phyloP scores from a whole-genome alignment of 64 coral and sea anemone genomes.

The Montipora sp. region DNA sequence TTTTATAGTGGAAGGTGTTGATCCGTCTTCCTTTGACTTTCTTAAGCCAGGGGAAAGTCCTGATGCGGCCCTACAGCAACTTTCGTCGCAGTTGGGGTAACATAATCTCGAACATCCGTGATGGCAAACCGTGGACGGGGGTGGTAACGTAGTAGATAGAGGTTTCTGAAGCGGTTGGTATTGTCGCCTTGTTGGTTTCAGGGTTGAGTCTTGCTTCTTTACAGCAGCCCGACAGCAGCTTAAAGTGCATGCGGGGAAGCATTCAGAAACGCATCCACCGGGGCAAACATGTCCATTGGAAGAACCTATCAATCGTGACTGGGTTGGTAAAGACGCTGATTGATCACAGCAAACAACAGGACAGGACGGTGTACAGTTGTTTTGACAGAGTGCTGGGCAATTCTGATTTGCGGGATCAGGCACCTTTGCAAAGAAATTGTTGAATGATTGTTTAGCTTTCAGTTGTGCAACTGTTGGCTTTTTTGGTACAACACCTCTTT shows the following conservation, averaged over 20 bases:
- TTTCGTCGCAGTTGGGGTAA: constrained; percentile 55
- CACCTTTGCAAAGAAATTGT: constrained; percentile 25
- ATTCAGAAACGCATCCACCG: constrained; percentile 55
- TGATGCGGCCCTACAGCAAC: constrained; percentile 34
- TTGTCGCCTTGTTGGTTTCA: constrained; percentile 28
- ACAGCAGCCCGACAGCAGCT: constrained; percentile 53
- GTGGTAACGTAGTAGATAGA: neutral
- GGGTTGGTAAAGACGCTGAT: neutral
- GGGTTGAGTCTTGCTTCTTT: neutral
- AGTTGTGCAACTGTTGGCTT: neutral
- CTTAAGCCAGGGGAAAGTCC: neutral
- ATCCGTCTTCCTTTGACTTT: neutral
- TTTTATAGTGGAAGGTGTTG: constrained; percentile 21
- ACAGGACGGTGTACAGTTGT: constrained; percentile 38
- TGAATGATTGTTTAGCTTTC: constrained; percentile 18
- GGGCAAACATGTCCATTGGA: constrained; percentile 37
- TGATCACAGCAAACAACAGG: constrained; percentile 32
- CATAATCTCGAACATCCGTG: constrained; percentile 47
- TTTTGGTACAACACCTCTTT: constrained; percentile 3
- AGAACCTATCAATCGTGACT: neutral
- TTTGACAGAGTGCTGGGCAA: constrained; percentile 43
- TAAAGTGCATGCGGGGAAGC: constrained; percentile 69
- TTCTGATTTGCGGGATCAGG: neutral
- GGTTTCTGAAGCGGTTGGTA: neutral
- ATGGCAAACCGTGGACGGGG: constrained; percentile 6